Evolutionary conservation across 2,888 invertebrate genomes (phyloP), one percentile per base, ranked within the genome.

Genomic region (Diplolepis rosae): DNA sequence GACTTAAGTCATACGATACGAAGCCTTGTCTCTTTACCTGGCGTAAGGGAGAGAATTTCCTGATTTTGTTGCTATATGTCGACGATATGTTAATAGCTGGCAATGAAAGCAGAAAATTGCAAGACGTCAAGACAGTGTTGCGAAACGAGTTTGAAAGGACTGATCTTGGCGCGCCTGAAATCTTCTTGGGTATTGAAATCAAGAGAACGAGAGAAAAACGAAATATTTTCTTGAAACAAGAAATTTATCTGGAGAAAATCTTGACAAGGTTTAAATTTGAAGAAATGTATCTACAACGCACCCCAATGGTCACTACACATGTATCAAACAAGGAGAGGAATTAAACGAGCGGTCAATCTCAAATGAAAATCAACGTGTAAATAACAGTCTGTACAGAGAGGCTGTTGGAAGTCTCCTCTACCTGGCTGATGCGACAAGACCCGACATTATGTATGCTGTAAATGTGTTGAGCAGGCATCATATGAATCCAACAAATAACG

Each of bases 301-400:
- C 56, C 0, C 56, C 18, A 9, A 56, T 56, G 32, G 30, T 56
- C 15, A 56, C 56, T 18, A 56, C 6, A 4, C 56, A 27, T 28
- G 9, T 56, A 4, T 7, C 56, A 22, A 56, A 56, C 30, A 28
- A 15, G 3, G 56, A 56, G 18, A 30, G 56, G 5, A 27, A 24
- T 0, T 9, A 24, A 50, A 11, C 7, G 39, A 39, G 2, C 11
- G 13, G 9, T 39, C 39, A n/a, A 39, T 39, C 9, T 6, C 42
- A 48, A 30, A 56, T 27, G 54, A 45, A 30, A 66, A 66, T 30
- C 42, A 67, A 48, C 54, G 32, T 22, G 48, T 5, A 42, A 15
- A 68, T 54, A 69, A 74, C 50, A 22, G 54, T 65, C 76, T 70
- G 6, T 72, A 77, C 50, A 54, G 79, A 50, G 77, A 81, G 24